Conservation (phyloP, 2,888 invertebrate species). For the Agrochola circellaris region DNA sequence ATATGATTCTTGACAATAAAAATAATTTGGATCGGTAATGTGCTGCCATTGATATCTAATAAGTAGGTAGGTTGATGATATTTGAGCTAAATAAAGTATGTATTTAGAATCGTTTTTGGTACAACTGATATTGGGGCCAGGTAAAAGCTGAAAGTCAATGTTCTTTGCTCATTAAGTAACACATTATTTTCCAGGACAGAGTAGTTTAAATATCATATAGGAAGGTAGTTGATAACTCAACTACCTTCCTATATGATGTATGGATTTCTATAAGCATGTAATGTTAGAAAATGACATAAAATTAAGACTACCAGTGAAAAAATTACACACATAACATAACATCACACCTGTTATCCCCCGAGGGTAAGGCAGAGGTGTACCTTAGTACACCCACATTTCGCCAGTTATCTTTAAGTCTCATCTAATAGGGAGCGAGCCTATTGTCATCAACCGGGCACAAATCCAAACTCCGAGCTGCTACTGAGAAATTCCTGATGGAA, state of each 20-base stretch:
- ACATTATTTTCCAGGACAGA: background rate
- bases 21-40: slow-evolving; percentile 80
- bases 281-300: background rate
- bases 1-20: slow-evolving; percentile 85
- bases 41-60: slow-evolving; percentile 71
- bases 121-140: background rate
- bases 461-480: too few relatives aligned
- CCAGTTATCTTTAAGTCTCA: too few relatives aligned
- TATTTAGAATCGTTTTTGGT: slow-evolving; percentile 22
- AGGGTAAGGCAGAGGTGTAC: too few relatives aligned
- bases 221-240: too few relatives aligned
- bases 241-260: too few relatives aligned
- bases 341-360: too few relatives aligned
- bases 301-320: background rate
- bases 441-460: too few relatives aligned
- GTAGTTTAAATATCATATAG: too few relatives aligned
- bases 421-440: too few relatives aligned
- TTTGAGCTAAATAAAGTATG: slow-evolving; percentile 21
- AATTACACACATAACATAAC: too few relatives aligned
- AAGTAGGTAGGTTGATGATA: slow-evolving; percentile 62
- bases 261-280: background rate
- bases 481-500: too few relatives aligned
- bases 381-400: too few relatives aligned
- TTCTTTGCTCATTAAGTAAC: background rate
- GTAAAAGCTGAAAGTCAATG: background rate